Conservation (phyloP, 2,113 vertebrate species). For the Oreochromis aureus region DNA sequence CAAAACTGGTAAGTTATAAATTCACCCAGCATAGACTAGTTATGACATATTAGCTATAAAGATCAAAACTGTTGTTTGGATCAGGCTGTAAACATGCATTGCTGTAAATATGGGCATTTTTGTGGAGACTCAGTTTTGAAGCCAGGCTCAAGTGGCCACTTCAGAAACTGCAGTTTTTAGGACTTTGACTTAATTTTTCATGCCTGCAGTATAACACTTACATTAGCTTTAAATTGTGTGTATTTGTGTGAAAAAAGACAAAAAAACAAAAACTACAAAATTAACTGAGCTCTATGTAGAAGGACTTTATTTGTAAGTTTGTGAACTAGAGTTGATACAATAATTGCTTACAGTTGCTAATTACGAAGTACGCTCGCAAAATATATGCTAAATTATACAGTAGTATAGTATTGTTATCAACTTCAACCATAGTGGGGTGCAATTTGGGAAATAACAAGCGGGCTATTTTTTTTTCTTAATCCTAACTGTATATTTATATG, state of each 20-base stretch:
- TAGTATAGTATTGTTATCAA: neutral
- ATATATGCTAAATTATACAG: neutral
- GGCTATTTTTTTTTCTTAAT: neutral
- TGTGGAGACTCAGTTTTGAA: neutral
- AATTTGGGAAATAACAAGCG: neutral
- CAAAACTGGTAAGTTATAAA: neutral
- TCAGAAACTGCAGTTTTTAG: neutral
- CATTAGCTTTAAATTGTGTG: neutral
- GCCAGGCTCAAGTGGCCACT: neutral
- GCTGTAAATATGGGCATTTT: neutral
- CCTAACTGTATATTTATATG: neutral
- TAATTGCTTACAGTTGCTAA: neutral
- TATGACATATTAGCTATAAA: neutral
- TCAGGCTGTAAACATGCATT: neutral
- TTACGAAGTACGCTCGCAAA: neutral
- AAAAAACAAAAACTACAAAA: neutral
- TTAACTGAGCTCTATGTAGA: neutral
- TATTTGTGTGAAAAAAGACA: too few relatives aligned
- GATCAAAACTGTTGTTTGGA: neutral
- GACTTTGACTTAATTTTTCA: neutral
- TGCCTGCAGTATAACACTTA: neutral
- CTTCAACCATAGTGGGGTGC: neutral
- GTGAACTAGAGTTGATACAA: neutral
- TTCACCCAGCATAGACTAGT: neutral
- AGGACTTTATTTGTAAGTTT: neutral